Evolutionary conservation across 2,113 vertebrate genomes (phyloP), one percentile per base, ranked within the genome.

Genomic region (Vanacampus margaritifer): DNA sequence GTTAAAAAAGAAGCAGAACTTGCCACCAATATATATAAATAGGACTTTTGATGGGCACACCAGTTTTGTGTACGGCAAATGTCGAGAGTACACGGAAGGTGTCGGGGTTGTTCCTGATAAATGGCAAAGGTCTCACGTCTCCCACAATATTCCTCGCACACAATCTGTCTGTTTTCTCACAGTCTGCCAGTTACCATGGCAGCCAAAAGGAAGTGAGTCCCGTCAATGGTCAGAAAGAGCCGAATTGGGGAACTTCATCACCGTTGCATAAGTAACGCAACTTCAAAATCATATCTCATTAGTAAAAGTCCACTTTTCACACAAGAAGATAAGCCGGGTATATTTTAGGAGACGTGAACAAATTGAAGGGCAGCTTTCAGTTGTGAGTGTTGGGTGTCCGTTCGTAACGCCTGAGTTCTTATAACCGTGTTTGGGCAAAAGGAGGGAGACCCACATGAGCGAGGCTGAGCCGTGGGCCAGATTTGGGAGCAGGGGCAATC

Each of bases 341-440:
- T 19, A 5, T 14, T 28, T 3, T 6, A 12, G 12, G 65, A 8
- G 54, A 64, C 13, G 19, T 7, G 7, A 26, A 24, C 61, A 23
- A 17, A 19, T 28, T n/a, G 59, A 46, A 32, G 28, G 45, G 58
- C 72, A 57, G 56, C 64, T 65, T 66, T 66, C 35, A n/a, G 51
- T 69, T 72, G 51, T 24, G 51, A 60, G 59, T 80, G 68, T 82
- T 69, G 73, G 72, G 56, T 75, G 77, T 69, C 64, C 69, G 56
- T 45, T 64, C 0, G 71, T 64, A 43, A 72, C 9, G 65, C 69
- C 26, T 75, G 74, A 60, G 53, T 23, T 50, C 75, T 68, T 66
- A 32, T 57, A 45, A 64, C 83, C 79, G 70, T 88, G 79, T 87
- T 83, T 88, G 84, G 88, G 81, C 83, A 84, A 83, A 85, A 75